Base-by-base conservation (phyloP, 2,797 vertebrate genomes). In the Alcedo atthis region DNA sequence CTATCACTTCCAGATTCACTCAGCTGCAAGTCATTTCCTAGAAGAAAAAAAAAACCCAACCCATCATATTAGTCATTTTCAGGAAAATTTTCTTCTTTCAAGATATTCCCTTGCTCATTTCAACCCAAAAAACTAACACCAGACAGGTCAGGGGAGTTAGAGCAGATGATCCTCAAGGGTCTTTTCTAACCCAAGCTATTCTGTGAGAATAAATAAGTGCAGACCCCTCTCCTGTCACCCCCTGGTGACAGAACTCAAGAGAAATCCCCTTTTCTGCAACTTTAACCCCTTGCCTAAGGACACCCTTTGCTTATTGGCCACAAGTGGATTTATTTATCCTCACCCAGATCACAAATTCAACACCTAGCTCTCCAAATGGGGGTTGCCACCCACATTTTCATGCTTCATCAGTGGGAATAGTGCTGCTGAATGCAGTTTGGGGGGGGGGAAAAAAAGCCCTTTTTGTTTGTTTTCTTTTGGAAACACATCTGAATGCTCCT, bases 1-100 rank as follows among this genome's bases (percentile, higher is more conserved):
- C 99, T 99, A 93, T 99, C 99, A 12, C 99, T 99, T 95, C 98
- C 99, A 61, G 99, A 99, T 89, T 99, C 99, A 92, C 99, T 99
- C 94, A 99, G 97, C 97, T 99, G 99, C 81, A 99, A 98, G 97
- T 99, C 99, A 67, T 97, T 99, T 97, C 99, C 99, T 99, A 98
- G 88, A 98, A 96, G 96, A 91, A 32, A 89, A 19, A 19, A 91
- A 74, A 94, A 53, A 6, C 37, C 37, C 37, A 40, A 40, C 14
- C 91, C 63, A 91, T 51, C 48, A 1, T 17, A 93, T 74, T 86
- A 96, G 70, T 96, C 35, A 81, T 83, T 92, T 95, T 68, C 87
- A 93, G 70, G 45, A 68, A 83, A 77, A 48, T 76, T 54, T 42
- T 59, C 35, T 82, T 87, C 58, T 84, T 75, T 88, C 68, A 84